These are phyloP conservation scores for Lophotriccus pileatus DNA, from an alignment of 2,797 vertebrate genomes.

Conservation along the genomic window DNA sequence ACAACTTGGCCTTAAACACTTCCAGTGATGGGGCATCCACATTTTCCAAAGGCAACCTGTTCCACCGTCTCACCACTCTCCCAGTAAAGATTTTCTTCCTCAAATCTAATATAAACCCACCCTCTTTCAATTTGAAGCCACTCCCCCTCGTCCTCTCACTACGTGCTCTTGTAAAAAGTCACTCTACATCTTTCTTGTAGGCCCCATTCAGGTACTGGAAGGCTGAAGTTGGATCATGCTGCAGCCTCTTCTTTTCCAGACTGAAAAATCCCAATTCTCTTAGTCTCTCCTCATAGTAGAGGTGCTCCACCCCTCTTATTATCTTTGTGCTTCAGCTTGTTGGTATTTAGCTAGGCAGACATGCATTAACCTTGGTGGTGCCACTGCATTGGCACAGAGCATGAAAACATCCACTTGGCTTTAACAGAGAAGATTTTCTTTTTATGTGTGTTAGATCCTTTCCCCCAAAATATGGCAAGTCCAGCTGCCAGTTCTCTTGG, in stretches of 20 bases:
- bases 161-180: not conserved
- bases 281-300: not conserved
- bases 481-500: too few species aligned
- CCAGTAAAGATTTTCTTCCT: not conserved
- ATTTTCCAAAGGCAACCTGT: not conserved
- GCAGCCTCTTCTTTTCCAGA: not conserved
- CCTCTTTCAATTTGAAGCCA: not conserved
- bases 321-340: not conserved
- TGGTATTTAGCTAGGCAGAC: not conserved
- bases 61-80: not conserved
- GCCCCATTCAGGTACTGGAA: not conserved
- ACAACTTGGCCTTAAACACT: not conserved
- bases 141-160: accelerated
- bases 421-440: not conserved
- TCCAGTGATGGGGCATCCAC: not conserved
- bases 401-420: not conserved
- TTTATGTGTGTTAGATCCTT: accelerated
- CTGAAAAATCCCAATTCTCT: not conserved
- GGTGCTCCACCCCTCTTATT: not conserved
- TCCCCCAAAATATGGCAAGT: not conserved
- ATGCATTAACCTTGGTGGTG: not conserved
- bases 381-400: accelerated
- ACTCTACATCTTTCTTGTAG: not conserved
- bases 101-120: not conserved
- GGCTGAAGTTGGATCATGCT: not conserved